A percentile compares a stretch with the other conserved stretches of the same genome.
Conservation (phyloP, 1,140 invertebrate genomes). For the Trichomalopsis sarcophagae region DNA sequence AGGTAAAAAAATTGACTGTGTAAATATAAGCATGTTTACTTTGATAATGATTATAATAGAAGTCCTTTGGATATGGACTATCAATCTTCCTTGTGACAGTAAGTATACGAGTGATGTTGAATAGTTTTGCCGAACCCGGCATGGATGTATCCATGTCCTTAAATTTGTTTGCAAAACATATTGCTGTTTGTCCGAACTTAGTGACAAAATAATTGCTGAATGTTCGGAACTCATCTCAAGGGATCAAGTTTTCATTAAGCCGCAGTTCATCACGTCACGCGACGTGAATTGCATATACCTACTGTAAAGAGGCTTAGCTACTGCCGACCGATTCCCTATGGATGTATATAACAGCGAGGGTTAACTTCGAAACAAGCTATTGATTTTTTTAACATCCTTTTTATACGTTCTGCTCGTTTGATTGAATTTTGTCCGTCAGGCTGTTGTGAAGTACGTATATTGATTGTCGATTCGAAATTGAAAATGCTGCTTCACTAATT, state of each 20-base stretch:
- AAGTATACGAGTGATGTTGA: no score
- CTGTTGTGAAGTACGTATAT: conserved; percentile 1
- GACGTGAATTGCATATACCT: conserved; percentile 19
- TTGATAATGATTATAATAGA: no score
- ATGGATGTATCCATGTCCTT: neutral
- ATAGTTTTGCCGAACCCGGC: no score
- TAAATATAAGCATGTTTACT: no score
- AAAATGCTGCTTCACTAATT: no score
- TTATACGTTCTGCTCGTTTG: conserved; percentile 12
- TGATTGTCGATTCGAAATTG: no score
- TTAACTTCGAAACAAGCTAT: conserved; percentile 3
- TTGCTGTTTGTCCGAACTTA: conserved; percentile 1
- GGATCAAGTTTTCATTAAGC: conserved; percentile 42
- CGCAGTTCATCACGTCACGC: conserved; percentile 22
- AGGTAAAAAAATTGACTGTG: no score
- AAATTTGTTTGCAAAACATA: conserved; percentile 7
- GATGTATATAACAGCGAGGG: neutral
- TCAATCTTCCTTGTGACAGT: no score
- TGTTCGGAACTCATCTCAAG: conserved; percentile 5
- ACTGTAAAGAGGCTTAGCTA: conserved; percentile 12
- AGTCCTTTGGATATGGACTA: no score
- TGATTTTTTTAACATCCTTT: conserved; percentile 14
- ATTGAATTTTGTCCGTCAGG: conserved; percentile 21
- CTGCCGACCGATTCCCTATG: neutral
- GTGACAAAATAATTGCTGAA: conserved; percentile 29